A percentile compares a stretch with the other conserved stretches of the same genome.
Conservation (phyloP, 2,888 invertebrate species). For the Limnephilus auricula region DNA sequence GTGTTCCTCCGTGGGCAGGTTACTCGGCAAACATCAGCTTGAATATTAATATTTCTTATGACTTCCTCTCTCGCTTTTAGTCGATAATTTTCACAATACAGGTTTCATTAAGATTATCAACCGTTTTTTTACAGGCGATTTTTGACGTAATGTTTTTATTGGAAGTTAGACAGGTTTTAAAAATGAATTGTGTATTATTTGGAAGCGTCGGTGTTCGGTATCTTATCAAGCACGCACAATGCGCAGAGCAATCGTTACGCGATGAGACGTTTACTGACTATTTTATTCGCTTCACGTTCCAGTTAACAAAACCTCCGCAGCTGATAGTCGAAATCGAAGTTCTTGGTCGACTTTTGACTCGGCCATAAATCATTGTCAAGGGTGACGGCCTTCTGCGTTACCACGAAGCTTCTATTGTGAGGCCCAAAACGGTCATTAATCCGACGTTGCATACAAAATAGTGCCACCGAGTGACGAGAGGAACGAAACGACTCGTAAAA, state of each 20-base stretch:
- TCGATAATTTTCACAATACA: neutral
- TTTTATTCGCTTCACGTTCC: conserved; percentile 48
- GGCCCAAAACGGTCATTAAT: neutral
- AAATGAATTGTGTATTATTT: neutral
- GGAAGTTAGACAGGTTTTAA: too few relatives aligned
- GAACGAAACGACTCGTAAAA: too few relatives aligned
- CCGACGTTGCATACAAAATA: neutral
- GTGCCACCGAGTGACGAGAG: neutral
- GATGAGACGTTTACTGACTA: neutral
- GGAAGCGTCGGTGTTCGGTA: neutral
- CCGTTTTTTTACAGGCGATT: neutral
- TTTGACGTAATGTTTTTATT: neutral
- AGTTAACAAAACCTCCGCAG: conserved; percentile 37
- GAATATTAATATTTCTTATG: neutral
- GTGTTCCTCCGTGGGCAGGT: neutral
- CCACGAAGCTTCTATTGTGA: conserved; percentile 26
- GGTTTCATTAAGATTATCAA: neutral
- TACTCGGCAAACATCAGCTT: neutral
- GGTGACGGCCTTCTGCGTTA: conserved; percentile 48
- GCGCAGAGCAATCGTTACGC: neutral
- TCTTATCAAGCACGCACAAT: neutral
- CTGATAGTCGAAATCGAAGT: conserved; percentile 42
- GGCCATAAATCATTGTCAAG: conserved; percentile 53
- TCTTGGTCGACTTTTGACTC: conserved; percentile 51
- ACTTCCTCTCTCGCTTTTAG: neutral